Conservation (phyloP, 2,797 vertebrate species). For the Poliocrania exsul region DNA sequence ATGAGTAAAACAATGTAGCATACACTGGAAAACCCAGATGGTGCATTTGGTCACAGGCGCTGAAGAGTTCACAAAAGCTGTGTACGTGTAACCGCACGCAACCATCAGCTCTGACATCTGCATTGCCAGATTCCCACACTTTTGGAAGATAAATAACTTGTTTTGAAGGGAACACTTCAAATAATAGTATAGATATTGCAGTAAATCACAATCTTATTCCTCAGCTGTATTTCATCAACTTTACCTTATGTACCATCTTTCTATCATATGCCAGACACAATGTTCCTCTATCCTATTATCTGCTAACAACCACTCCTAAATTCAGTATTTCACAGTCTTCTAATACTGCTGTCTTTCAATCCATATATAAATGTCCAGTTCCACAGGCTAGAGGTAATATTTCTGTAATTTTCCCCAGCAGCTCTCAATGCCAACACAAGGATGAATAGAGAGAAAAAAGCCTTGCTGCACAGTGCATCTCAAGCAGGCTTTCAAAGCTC, state of each 20-base stretch:
- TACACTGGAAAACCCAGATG: background rate
- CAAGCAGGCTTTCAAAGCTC: background rate
- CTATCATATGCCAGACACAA: background rate
- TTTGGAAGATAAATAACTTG: constrained; percentile 36
- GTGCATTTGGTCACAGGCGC: background rate
- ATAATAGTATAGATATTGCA: constrained; percentile 28
- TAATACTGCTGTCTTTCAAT: constrained; percentile 28
- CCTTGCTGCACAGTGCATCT: background rate
- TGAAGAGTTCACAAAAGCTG: background rate
- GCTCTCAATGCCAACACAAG: background rate
- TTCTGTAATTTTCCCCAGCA: background rate
- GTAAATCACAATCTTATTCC: constrained; percentile 30
- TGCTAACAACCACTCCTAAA: background rate
- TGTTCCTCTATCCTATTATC: background rate
- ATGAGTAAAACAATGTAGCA: background rate
- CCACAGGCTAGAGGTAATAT: background rate
- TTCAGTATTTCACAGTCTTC: background rate
- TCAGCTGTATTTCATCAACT: background rate
- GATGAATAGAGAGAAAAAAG: background rate
- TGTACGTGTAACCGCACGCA: background rate
- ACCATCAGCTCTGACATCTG: constrained; percentile 22
- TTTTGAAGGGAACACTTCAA: constrained; percentile 40
- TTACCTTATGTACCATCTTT: background rate
- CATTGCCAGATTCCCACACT: constrained; percentile 11
- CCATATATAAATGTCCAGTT: background rate